These are phyloP conservation scores for Apostichopus leukothele DNA, from an alignment of 53 echinoderm and acorn worm species.

Conservation along the genomic window DNA sequence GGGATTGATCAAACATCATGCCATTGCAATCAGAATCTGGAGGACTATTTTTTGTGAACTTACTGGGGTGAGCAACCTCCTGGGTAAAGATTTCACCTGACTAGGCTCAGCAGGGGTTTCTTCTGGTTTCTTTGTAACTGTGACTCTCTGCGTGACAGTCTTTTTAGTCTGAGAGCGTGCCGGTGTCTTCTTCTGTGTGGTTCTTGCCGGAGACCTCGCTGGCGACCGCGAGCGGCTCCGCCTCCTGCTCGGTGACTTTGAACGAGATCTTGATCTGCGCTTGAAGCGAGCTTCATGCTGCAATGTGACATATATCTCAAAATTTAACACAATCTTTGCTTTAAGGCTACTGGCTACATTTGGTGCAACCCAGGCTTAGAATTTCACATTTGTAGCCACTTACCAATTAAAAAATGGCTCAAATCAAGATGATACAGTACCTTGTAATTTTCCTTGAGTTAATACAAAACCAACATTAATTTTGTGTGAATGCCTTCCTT, in stretches of 20 bases:
- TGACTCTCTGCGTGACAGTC: neutral
- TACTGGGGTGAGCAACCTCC: conserved; percentile 46
- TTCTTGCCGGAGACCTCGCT: conserved; percentile 28
- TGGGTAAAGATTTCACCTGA: conserved; percentile 28
- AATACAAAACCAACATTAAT: too few relatives aligned
- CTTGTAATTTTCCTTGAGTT: too few relatives aligned
- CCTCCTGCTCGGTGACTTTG: conserved; percentile 50
- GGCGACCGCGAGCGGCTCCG: conserved; percentile 54
- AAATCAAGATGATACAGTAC: too few relatives aligned
- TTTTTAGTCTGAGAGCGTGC: conserved; percentile 10
- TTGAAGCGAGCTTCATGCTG: conserved; percentile 7
- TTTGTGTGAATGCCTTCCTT: too few relatives aligned
- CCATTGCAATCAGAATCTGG: too few relatives aligned
- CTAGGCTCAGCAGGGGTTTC: conserved; percentile 7
- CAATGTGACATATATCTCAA: neutral
- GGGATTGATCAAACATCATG: too few relatives aligned
- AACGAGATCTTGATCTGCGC: conserved; percentile 38
- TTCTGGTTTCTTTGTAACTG: too few relatives aligned
- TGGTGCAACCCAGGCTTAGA: too few relatives aligned
- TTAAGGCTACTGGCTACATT: too few relatives aligned
- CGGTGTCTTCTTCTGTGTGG: conserved; percentile 25
- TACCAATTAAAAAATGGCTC: too few relatives aligned
- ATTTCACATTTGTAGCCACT: too few relatives aligned
- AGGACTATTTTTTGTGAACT: neutral
- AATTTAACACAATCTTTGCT: too few relatives aligned